Evolutionary conservation across 2,888 invertebrate species (phyloP), one percentile per base, ranked within the genome.

Genomic region (Anorthoa munda): DNA sequence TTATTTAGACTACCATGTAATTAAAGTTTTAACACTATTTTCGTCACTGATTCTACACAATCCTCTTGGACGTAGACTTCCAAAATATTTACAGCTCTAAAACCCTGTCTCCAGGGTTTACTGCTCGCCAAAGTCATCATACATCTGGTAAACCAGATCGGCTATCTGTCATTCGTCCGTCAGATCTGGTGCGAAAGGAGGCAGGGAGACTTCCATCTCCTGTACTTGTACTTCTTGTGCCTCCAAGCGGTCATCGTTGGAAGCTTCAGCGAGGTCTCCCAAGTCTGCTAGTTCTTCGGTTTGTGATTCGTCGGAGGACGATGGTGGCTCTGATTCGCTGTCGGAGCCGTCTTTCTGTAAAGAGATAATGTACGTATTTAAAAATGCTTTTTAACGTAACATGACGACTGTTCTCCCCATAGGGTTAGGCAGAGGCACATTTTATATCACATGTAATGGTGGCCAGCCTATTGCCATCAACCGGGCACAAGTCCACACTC

Each of bases 281-380:
- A 81, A 39, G 0, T 76, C 81, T 0, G 17, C 48, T 0, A 74
- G 21, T n/a, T 89, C 89, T 51, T 89, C 88, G 0, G 64, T 59
- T 0, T 85, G 75, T 0, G 86, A 83, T 11, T 83, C 81, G 12
- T 86, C 85, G 0, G 85, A 85, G 5, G 84, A 74, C 0, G 86
- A 84, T 0, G 84, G 82, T 0, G 88, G 84, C 12, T 90, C 91
- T 0, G 90, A 76, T 13, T 90, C 90, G 15, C 83, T 85, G 58
- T 86, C 90, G 0, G 90, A 81, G 0, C 86, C 89, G 59, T 91
- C 90, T 69, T 91, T 91, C 91, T 91, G 91, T 71, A 64, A 77
- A 66, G 9, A 13, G 1, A 31, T 18, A 26, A 26, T 26, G 50
- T 11, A 5, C 3, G 23, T 48, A 17, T 48, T 58, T 31, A 51